Base-by-base conservation (phyloP, 2,888 invertebrate species). In the Polia nebulosa region DNA sequence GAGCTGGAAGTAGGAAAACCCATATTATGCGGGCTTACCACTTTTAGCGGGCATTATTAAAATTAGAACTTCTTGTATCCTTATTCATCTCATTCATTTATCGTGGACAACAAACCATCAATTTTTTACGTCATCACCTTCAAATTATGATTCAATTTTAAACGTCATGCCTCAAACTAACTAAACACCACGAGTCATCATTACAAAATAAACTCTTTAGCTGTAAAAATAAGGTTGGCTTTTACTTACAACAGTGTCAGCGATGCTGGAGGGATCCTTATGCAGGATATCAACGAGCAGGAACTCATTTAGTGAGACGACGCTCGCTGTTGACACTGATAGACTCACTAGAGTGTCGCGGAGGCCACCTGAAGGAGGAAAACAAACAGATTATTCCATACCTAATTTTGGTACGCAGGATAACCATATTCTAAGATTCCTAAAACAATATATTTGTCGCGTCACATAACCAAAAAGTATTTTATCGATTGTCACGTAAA, bases 281-380 rank as follows among this genome's bases (percentile, higher is more conserved):
- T 98, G 98, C 74, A 98, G 94, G 82, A 98, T 97, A 91, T 99
- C 99, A 88, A 98, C 98, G 72, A 99, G 96, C 11, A 98, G 96
- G 78, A 99, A 96, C 89, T 98, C 97, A 85, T 97, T 97, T 63
- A 98, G 96, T 20, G 96, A 97, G 58, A 96, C 96, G 39, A 98
- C 96, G 71, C 95, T 96, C 11, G 97, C 97, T 65, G 97, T 96
- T 66, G 97, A 96, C 45, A 98, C 97, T 56, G 96, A 96, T 1
- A 98, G 89, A 66, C 94, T 94, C 57, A 94, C 94, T 0, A 98
- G 93, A 0, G 97, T 97, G 64, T 97, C 96, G 29, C 98, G 90
- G 9, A 95, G 89, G 25, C 88, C 89, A 57, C 95, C 95, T 95
- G 88, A 4, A 89, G 29, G 11, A 69, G 8, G 69, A 41, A 47